Conservation (phyloP, 1,140 invertebrate species). For the Euura lappo region DNA sequence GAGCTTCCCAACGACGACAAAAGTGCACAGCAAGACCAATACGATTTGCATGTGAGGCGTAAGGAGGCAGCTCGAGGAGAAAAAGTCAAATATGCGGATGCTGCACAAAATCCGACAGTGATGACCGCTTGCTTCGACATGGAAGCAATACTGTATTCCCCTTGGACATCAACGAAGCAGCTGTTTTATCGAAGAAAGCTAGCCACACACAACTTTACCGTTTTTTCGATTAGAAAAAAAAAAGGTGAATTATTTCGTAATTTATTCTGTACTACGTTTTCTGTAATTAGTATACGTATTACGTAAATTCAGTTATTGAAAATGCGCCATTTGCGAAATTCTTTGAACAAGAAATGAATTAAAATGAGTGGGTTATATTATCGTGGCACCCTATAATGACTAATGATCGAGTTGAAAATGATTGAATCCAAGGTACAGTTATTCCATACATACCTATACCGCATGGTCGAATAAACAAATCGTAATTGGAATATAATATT, state of each 20-base stretch:
- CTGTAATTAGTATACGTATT: too few species aligned
- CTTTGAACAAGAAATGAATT: too few species aligned
- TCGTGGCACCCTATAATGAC: too few species aligned
- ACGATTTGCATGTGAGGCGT: constrained; percentile 11
- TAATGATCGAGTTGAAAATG: too few species aligned
- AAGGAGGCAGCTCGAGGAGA: constrained; percentile 7
- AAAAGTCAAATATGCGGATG: background rate
- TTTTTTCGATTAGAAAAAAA: background rate
- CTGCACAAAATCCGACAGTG: background rate
- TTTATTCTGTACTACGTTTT: too few species aligned
- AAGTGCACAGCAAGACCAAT: constrained; percentile 10
- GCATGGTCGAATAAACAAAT: too few species aligned
- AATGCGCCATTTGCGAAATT: too few species aligned
- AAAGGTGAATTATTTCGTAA: background rate
- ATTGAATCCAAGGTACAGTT: too few species aligned
- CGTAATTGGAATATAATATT: too few species aligned
- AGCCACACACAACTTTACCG: background rate
- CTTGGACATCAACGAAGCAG: constrained; percentile 1
- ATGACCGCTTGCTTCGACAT: constrained; percentile 15
- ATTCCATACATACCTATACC: too few species aligned
- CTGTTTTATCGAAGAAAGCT: constrained; percentile 14
- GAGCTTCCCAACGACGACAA: background rate
- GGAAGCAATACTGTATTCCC: constrained; percentile 17
- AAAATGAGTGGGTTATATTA: too few species aligned
- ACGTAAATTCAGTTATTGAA: too few species aligned